Evolutionary conservation across 2,797 vertebrate species (phyloP).

Genomic region (Bradypus variegatus): DNA sequence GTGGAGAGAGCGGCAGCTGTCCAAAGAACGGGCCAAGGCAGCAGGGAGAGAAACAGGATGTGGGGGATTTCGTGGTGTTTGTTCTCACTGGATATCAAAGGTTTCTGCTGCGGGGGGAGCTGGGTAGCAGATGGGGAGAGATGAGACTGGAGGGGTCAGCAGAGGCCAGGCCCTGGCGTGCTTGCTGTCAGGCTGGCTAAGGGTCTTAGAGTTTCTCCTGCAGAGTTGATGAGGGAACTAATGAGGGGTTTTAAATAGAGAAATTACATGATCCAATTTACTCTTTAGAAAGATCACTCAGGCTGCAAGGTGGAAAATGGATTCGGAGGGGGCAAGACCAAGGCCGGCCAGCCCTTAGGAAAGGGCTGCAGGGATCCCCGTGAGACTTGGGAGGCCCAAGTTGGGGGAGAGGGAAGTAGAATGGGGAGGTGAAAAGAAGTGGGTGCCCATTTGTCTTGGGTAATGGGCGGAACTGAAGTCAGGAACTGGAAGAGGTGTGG

Average conservation of each 20-base stretch:
- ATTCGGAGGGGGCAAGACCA: not conserved
- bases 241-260: not conserved
- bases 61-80: not conserved
- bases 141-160: not conserved
- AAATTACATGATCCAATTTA: not conserved
- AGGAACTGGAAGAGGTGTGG: not conserved
- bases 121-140: not conserved
- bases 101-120: not conserved
- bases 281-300: not conserved
- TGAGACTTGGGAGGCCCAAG: rapidly evolving
- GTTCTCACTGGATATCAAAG: not conserved
- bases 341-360: not conserved
- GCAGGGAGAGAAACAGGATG: rapidly evolving
- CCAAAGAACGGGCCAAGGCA: rapidly evolving
- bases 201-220: not conserved
- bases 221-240: not conserved
- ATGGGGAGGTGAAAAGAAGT: not conserved
- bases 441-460: not conserved
- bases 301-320: not conserved
- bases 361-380: not conserved
- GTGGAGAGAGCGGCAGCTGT: no score
- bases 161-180: not conserved
- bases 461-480: not conserved
- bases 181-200: not conserved
- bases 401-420: not conserved